Evolutionary conservation across 2,113 vertebrate species (phyloP), one percentile per base, ranked within the genome.

Genomic region (Chaenocephalus aceratus): DNA sequence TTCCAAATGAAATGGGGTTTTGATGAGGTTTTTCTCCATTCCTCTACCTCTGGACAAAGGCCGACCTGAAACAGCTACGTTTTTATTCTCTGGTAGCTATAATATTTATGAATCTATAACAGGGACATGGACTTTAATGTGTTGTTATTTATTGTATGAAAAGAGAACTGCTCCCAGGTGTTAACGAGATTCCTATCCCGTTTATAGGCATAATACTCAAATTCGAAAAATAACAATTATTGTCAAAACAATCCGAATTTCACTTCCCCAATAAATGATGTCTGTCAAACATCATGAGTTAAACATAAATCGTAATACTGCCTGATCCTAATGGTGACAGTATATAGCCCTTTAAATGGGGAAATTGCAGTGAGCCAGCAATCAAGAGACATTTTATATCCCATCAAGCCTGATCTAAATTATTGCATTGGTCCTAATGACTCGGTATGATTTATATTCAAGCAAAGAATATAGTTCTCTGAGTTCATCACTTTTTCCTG

Each of bases 1-100:
- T 90, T 84, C 65, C 60, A 86, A 78, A 68, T 71, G 23, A 75
- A 89, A 84, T 82, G 15, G 54, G 41, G 11, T 87, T 90, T 86
- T 85, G 70, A 89, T 90, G 83, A 88, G 77, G 45, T 68, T 85
- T 85, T 59, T 6, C 41, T 36, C 41, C 18, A 63, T 74, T 84
- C 48, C 49, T 66, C 2, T 0, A 78, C 44, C 64, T 68, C 59
- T 71, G 56, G 70, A 72, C 23, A 21, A 41, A 58, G 53, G 49
- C 10, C 63, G 49, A 58, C 57, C 10, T 53, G n/a, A 60, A 71
- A 26, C 49, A 56, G 36, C 36, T 41, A 5, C 16, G 58, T 53
- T 82, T 61, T 65, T 26, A 52, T 46, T 34, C 56, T 66, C 9
- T 56, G 30, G 44, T 48, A 18, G 51, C 45, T 34, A 30, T 48